Evolutionary conservation across 64 coral and sea anemone species (phyloP), one percentile per base, ranked within the genome.

Genomic region (Anthopleura sola): DNA sequence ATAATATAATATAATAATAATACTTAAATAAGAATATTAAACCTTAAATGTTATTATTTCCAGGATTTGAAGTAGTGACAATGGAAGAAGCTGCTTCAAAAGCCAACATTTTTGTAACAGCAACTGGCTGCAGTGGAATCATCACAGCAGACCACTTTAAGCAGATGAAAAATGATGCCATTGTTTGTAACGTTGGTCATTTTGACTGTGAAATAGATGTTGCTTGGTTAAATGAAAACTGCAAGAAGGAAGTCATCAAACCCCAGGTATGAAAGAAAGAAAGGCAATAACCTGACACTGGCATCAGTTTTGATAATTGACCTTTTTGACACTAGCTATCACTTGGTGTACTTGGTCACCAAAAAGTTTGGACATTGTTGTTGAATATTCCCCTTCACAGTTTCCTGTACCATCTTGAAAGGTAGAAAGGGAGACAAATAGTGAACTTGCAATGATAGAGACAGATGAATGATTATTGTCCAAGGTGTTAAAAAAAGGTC

Each of bases 131-230:
- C 56, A 86, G 89, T 87, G 96, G 92, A 39, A 99, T 99, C 38
- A 92, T 99, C 84, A 92, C 76, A 6, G 17, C 78, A 20, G 77
- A 99, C 36, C 96, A 99, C 53, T 99, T 99, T 49, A 36, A 75
- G 55, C 36, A 83, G 38, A 99, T 99, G 96, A 99, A 91, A 57
- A 92, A 99, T 49, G 92, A 99, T 87, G 84, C 96, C 37, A 99
- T 99, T 91, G 82, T 99, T 56, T 94, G 92, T 38, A 99, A 99
- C 68, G 92, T 99, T 84, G 96, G 96, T 26, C 96, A 99, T 80
- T 99, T 99, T 90, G 96, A 99, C 55, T 66, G 87, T 78, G 96
- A 99, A 78, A 92, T 99, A 82, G 93, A 99, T 83, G 96, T 99
- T 33, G 93, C 90, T 32, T 99, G 96, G 96, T 90, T 99, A 26